Base-by-base conservation (phyloP, 2,113 vertebrate genomes). In the Seriola rivoliana region DNA sequence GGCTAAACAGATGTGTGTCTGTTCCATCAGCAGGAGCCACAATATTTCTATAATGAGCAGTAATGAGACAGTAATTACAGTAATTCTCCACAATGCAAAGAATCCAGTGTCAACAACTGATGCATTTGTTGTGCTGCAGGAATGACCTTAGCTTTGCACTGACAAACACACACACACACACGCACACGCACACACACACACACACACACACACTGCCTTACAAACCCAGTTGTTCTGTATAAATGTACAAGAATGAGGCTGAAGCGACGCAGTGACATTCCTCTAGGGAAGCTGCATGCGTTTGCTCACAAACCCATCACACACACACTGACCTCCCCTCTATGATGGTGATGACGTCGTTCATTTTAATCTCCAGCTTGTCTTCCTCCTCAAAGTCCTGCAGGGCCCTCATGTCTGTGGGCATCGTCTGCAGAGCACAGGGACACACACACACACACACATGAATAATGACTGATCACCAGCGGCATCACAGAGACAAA, bases 331-430 rank as follows among this genome's bases (percentile, higher is more conserved):
- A 99, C 98, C 98, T 98, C 89, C 98, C 98, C 93, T 99, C 98
- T 13, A 99, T 97, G 94, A 99, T 97, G 0, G 98, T 99, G 94
- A 99, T 99, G 92, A 99, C 95, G 0, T 99, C 98, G 0, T 98
- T 97, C 95, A 98, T 94, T 86, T 97, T 95, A 82, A 99, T 99
- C 69, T 96, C 95, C 70, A 99, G 96, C 79, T 99, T 99, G 87
- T 98, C 97, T 0, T 96, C 95, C 38, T 99, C 98, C 82, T 98
- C 97, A 8, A 99, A 99, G 92, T 99, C 98, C 93, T 99, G 98
- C 82, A 99, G 95, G 0, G 98, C 97, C 70, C 97, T 96, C 98
- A 99, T 99, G 73, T 99, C 98, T 0, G 98, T 99, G 32, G 98
- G 98, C 94, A 98, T 97, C 2, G 96, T 97, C 98, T 99, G 88